Evolutionary conservation across 2,797 vertebrate genomes (phyloP).

Genomic region (Brotula barbata): DNA sequence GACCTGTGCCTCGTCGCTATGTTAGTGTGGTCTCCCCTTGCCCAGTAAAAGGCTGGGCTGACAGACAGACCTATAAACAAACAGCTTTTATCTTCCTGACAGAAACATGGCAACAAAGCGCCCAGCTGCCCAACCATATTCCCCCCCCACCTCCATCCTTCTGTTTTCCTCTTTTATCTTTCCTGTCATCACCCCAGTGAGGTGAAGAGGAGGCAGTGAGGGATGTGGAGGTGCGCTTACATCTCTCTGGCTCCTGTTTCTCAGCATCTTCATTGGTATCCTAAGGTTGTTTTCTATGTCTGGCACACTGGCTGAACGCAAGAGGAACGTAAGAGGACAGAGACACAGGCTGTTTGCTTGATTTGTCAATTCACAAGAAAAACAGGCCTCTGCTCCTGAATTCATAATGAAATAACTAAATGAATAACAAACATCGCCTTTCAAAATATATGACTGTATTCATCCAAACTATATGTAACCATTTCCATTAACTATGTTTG

Average conservation of each 20-base stretch:
- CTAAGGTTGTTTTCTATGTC: conserved; percentile 29
- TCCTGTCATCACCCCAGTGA: conserved; percentile 63
- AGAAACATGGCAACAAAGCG: conserved; percentile 75
- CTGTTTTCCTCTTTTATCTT: conserved; percentile 73
- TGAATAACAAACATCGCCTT: conserved; percentile 12
- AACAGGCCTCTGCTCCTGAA: conserved; percentile 21
- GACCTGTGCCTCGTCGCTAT: conserved; percentile 53
- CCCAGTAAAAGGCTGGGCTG: conserved; percentile 61
- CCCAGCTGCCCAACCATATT: conserved; percentile 66
- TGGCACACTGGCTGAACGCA: conserved; percentile 12
- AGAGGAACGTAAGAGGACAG: conserved; percentile 5
- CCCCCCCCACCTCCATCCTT: conserved; percentile 49
- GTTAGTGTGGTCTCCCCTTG: conserved; percentile 42
- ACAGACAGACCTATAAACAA: conserved; percentile 75
- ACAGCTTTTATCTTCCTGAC: conserved; percentile 75
- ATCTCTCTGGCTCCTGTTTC: conserved; percentile 47
- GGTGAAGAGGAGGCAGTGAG: conserved; percentile 37
- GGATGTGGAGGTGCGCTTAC: conserved; percentile 45
- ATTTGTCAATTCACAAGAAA: conserved; percentile 23
- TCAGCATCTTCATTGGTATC: conserved; percentile 25
- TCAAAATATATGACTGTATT: too few species aligned
- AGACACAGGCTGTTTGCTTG: conserved; percentile 27
- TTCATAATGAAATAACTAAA: conserved; percentile 24
- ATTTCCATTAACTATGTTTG: neutral
- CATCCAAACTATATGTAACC: conserved; percentile 21